Evolutionary conservation across 2,113 vertebrate species (phyloP), one percentile per base, ranked within the genome.

Genomic region (Neopipo cinnamomea): DNA sequence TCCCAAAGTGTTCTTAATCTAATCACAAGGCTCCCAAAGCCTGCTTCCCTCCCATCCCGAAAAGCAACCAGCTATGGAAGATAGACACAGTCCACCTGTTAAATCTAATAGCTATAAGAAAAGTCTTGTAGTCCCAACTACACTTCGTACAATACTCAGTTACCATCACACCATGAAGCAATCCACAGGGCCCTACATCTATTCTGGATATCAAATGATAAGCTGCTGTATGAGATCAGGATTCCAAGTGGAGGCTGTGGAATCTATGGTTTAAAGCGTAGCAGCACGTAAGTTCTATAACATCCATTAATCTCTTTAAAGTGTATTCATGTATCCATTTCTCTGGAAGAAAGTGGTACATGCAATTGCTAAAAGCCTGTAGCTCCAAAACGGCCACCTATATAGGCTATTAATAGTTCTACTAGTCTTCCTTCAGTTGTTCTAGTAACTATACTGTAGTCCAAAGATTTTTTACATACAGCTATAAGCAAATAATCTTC

Each of bases 61-160:
- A 87, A 89, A 81, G n/a, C 80, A 95, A 78, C 56, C 53, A 86
- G 73, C 80, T 61, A 68, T 8, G 44, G 80, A 72, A 81, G 86
- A 95, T 53, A 62, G 91, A 96, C 73, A 75, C 30, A 52, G 66
- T 82, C 80, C 96, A 97, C 95, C 93, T 96, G 96, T 96, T 96
- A 67, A 86, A 71, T 68, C 79, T 67, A 39, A 28, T 3, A 44
- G 70, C 76, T 65, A 74, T 84, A 52, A 37, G 61, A 63, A 73
- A 73, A 80, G n/a, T 41, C 61, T 27, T 68, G 42, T n/a, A 28
- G 71, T 50, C 49, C n/a, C n/a, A 62, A 18, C n/a, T 52, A 52
- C 19, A 8, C 76, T 77, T 86, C 46, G 63, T 70, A 46, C 66
- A 65, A 52, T 47, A 12, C 0, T 85, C 22, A 0, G n/a, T 85